These are phyloP conservation scores for Sula dactylatra DNA, from an alignment of 2,113 vertebrate species.

Conservation along the genomic window DNA sequence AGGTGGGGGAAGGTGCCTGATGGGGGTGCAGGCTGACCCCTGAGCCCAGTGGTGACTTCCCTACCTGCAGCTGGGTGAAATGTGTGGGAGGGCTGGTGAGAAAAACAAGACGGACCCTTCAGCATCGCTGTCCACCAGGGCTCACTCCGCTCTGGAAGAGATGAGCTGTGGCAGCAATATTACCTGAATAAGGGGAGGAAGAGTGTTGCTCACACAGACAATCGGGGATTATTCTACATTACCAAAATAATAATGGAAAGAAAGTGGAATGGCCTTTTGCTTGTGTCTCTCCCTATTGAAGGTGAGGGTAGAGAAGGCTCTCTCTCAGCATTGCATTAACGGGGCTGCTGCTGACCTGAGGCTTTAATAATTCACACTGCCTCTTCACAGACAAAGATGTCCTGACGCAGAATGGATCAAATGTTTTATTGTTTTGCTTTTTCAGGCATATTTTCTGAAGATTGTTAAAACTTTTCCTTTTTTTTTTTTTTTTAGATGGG, in stretches of 20 bases:
- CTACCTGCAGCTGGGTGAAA: background rate
- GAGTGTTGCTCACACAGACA: background rate
- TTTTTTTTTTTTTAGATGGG: background rate
- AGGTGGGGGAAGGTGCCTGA: background rate
- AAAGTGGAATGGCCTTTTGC: background rate
- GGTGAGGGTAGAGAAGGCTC: background rate
- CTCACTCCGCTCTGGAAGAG: rapidly evolving
- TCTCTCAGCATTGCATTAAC: background rate
- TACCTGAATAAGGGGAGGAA: background rate
- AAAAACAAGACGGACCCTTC: background rate
- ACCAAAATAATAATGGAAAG: background rate
- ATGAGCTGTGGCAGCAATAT: background rate
- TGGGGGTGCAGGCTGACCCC: background rate
- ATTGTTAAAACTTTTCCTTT: background rate
- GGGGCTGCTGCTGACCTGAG: background rate
- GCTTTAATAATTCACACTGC: background rate
- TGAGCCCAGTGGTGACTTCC: background rate
- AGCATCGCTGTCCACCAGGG: rapidly evolving
- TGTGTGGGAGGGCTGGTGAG: background rate
- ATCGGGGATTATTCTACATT: background rate
- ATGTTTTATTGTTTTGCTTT: conserved; percentile 5
- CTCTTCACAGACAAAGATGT: background rate
- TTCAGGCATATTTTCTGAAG: background rate
- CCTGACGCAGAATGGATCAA: background rate
- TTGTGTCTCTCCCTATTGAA: background rate